Percentiles rank a stretch among this genome's conserved stretches.
Evolutionary conservation across 1,140 invertebrate genomes (phyloP).

Genomic region (Drosophila asahinai): DNA sequence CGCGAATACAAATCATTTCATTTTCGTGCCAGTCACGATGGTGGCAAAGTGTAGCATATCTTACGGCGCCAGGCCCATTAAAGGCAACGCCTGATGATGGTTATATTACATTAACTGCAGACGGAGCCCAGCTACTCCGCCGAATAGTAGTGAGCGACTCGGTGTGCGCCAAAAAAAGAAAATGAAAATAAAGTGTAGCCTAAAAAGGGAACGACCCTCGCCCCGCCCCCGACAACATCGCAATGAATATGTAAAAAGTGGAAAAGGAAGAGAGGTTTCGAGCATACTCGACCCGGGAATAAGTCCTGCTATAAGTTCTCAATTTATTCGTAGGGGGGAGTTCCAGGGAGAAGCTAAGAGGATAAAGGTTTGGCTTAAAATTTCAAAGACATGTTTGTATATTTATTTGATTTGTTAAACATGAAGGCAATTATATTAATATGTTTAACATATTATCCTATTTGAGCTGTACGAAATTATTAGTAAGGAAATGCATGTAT

Average conservation of each 20-base stretch:
- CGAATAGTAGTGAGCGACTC: slow-evolving; percentile 69
- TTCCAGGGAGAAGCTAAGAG: background rate
- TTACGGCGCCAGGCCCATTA: slow-evolving; percentile 64
- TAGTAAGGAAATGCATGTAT: no score
- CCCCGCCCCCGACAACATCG: slow-evolving; percentile 26
- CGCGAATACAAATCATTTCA: slow-evolving; percentile 83
- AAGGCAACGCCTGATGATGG: slow-evolving; percentile 68
- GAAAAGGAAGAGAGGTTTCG: background rate
- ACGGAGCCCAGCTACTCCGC: slow-evolving; percentile 44
- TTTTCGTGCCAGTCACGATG: slow-evolving; percentile 78
- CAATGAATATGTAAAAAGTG: slow-evolving; percentile 74
- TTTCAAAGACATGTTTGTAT: background rate
- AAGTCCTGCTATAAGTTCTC: background rate
- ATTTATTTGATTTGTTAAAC: background rate
- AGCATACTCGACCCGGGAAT: slow-evolving; percentile 17
- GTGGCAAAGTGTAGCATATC: slow-evolving; percentile 72
- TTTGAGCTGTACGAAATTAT: no score
- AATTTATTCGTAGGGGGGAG: background rate
- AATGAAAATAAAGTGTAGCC: slow-evolving; percentile 79
- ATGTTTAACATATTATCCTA: background rate
- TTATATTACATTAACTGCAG: slow-evolving; percentile 80
- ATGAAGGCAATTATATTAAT: no score
- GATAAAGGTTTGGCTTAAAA: no score
- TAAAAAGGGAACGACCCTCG: slow-evolving; percentile 30
- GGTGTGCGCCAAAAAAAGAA: slow-evolving; percentile 69